Percentiles rank a stretch among this genome's conserved stretches.
These are phyloP conservation scores for Zaprionus bogoriensis DNA, from an alignment of 2,888 invertebrate species.

Conservation along the genomic window DNA sequence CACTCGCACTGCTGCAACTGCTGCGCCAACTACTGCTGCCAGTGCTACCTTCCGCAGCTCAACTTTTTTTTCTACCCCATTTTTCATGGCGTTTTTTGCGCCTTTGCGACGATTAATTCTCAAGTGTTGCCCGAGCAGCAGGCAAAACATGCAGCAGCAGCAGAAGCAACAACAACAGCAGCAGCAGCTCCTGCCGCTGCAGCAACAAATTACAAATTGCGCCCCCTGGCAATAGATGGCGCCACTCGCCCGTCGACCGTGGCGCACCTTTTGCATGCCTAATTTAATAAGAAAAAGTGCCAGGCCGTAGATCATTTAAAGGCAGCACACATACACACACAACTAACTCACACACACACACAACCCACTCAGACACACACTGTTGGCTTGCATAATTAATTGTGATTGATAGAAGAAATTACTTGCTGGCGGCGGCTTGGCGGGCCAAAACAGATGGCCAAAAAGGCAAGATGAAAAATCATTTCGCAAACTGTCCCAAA, in stretches of 20 bases:
- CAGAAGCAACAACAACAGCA: constrained; percentile 6
- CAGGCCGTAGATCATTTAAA: constrained; percentile 56
- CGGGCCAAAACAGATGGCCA: constrained; percentile 64
- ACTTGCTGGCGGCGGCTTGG: constrained; percentile 54
- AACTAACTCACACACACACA: constrained; percentile 15
- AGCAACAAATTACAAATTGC: constrained; percentile 65
- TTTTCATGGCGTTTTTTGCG: constrained; percentile 47
- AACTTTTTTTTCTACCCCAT: constrained; percentile 3
- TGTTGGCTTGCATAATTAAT: constrained; percentile 66
- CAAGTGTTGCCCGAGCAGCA: constrained; percentile 53
- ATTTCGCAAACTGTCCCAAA: constrained; percentile 74
- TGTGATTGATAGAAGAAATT: constrained; percentile 79
- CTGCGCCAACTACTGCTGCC: constrained; percentile 5
- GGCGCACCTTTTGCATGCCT: constrained; percentile 60
- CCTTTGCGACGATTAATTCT: constrained; percentile 53
- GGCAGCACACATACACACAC: constrained; percentile 14
- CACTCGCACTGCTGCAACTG: neutral
- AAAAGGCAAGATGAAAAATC: constrained; percentile 72
- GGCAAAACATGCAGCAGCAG: constrained; percentile 47
- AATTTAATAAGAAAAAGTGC: constrained; percentile 73
- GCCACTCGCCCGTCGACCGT: constrained; percentile 24
- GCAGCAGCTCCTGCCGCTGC: constrained; percentile 7
- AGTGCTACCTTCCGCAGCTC: constrained; percentile 11
- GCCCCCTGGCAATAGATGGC: constrained; percentile 45
- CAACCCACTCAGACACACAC: constrained; percentile 6